These are phyloP conservation scores for Neoitamus cyanurus DNA, from an alignment of 2,888 invertebrate genomes.

Conservation along the genomic window DNA sequence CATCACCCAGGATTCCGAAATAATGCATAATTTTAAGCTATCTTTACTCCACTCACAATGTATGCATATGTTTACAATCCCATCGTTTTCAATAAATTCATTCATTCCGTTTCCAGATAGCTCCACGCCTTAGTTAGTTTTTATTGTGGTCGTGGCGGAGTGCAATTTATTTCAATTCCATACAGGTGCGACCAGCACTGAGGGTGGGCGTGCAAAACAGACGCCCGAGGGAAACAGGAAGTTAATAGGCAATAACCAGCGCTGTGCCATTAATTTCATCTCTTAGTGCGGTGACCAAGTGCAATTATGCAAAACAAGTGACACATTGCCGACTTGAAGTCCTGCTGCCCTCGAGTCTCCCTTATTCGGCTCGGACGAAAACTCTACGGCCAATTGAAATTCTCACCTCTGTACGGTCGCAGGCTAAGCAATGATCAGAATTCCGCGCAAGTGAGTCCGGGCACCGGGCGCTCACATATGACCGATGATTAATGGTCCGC, in stretches of 20 bases:
- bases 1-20: too few species aligned
- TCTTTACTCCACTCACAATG: too few species aligned
- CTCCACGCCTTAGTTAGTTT: too few species aligned
- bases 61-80: too few species aligned
- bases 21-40: too few species aligned
- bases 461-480: background rate
- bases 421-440: background rate
- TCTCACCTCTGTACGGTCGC: background rate
- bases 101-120: too few species aligned
- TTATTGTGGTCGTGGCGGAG: background rate
- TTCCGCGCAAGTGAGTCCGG: background rate
- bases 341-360: background rate
- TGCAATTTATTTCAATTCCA: background rate
- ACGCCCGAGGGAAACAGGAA: background rate
- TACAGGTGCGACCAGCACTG: background rate
- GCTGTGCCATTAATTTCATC: background rate
- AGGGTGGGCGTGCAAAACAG: background rate
- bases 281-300: background rate
- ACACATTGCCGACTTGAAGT: background rate
- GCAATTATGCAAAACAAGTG: background rate
- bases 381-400: background rate
- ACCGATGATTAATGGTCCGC: conserved; percentile 10
- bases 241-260: background rate
- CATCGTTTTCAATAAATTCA: too few species aligned
- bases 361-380: background rate